A percentile compares a stretch with the other conserved stretches of the same genome.
Conservation (phyloP, 2,113 vertebrate genomes). For the Crypturellus undulatus region DNA sequence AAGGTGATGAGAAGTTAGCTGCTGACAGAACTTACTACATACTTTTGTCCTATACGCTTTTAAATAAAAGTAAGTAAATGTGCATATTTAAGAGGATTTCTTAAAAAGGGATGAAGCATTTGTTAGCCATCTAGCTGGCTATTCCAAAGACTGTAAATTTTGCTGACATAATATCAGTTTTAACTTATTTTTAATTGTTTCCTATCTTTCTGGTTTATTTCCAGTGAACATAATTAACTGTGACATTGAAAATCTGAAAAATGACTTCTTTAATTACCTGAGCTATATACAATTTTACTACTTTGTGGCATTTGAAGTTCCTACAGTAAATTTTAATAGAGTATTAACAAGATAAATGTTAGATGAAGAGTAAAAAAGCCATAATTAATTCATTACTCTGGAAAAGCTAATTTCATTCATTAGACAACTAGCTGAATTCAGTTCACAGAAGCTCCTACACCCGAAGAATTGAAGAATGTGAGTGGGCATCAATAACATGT, state of each 20-base stretch:
- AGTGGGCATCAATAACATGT: background rate
- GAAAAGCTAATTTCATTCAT: background rate
- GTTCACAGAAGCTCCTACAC: background rate
- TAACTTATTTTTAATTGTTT: fast-evolving
- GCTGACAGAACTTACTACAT: background rate
- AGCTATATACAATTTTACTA: background rate
- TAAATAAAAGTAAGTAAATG: background rate
- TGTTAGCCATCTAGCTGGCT: background rate
- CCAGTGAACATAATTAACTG: background rate
- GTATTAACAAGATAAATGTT: background rate
- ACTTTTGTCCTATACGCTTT: background rate
- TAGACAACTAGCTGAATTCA: background rate
- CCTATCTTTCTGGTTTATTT: background rate
- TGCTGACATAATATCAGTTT: background rate
- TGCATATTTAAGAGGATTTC: background rate
- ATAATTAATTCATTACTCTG: background rate
- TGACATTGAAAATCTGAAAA: background rate
- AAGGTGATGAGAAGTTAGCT: background rate
- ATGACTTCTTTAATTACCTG: background rate
- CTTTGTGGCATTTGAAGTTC: background rate
- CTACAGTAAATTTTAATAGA: background rate
- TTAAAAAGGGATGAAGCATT: background rate
- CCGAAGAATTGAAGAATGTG: background rate
- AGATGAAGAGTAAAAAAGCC: background rate
- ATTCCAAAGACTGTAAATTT: background rate